These are phyloP conservation scores for Therioaphis trifolii DNA, from an alignment of 2,888 invertebrate genomes.

Conservation along the genomic window DNA sequence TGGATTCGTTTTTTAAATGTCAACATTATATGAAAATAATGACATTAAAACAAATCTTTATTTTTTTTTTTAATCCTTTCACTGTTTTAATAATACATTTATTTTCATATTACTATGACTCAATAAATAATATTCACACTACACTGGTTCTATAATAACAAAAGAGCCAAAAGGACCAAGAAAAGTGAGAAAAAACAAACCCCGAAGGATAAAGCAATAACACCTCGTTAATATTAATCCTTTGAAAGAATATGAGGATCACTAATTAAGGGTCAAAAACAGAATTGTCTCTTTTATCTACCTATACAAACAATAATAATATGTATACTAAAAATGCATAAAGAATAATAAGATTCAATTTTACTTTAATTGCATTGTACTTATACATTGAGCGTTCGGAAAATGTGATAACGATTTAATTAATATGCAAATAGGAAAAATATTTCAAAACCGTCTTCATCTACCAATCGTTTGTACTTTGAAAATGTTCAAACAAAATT, in stretches of 20 bases:
- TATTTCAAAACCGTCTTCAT: too few species aligned
- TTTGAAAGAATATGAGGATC: not conserved
- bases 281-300: slow-evolving; percentile 16
- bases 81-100: not conserved
- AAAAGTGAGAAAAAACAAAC: not conserved
- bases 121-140: slow-evolving; percentile 12
- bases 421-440: too few species aligned
- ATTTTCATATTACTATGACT: not conserved
- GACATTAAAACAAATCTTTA: too few species aligned
- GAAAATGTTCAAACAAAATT: too few species aligned
- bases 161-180: not conserved
- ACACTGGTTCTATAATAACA: not conserved
- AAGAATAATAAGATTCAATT: not conserved
- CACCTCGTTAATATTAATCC: slow-evolving; percentile 50
- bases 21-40: too few species aligned
- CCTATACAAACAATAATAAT: slow-evolving; percentile 11
- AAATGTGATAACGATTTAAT: too few species aligned
- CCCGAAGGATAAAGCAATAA: slow-evolving; percentile 24
- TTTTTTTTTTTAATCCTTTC: too few species aligned
- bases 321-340: not conserved
- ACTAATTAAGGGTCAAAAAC: slow-evolving; percentile 34
- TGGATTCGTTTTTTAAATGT: too few species aligned
- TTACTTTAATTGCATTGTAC: not conserved
- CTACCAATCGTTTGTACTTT: too few species aligned
- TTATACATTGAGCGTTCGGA: too few species aligned